Base-by-base conservation (phyloP, 1,140 invertebrate genomes). In the Diorhabda elongata region DNA sequence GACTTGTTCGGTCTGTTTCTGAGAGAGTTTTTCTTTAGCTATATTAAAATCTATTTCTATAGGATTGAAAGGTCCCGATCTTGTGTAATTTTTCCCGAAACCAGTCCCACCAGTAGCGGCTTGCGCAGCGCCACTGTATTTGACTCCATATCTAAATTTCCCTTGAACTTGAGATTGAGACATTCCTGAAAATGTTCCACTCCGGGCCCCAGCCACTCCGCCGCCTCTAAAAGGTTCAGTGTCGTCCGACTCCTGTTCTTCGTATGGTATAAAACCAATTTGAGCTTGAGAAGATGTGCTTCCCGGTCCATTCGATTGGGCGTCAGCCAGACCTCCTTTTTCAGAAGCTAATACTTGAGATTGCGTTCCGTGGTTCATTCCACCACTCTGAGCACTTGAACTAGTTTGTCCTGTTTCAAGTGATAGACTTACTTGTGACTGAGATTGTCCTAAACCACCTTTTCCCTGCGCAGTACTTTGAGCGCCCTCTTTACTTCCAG, bases 261-360 rank as follows among this genome's bases (percentile, higher is more conserved):
- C 85, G 69, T 89, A 88, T 0, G 92, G 91, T 61, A 89, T 88
- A 75, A 94, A 94, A 3, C 91, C 92, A 58, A 94, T 92, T 82
- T 93, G 92, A 9, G 92, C 92, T 82, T 94, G 92, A 45, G 91
- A 93, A 2, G 91, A 92, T 0, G 92, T 93, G 73, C 88, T 90
- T 3, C 92, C 92, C 11, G 90, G 89, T 2, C 91, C 92, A 72
- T 89, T 90, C 2, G 92, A 90, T 83, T 94, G 92, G 2, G 92
- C 91, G 81, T 93, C 91, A 4, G 92, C 91, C 82, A 92, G 86
- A 3, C 92, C 92, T 42, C 92, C 92, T 80, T 89, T 91, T 6
- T 86, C 84, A 68, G 90, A 89, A 4, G 90, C 91, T 84, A 91
- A 88, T 4, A 92, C 89, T 82, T 92, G 89, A 5, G 88, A 87